phyloP scores from a whole-genome alignment of 2,113 vertebrate species.

The human (Homo sapiens) region GRCh38 chr3:32438501-32439000 shows the following conservation, averaged over 20 bases:
- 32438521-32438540: not conserved
- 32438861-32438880: not conserved
- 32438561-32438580: not conserved
- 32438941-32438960: not conserved
- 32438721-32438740: not conserved
- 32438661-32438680: not conserved
- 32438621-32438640: not conserved
- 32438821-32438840: not conserved
- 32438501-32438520: not conserved
- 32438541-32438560: not conserved
- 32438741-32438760: not conserved
- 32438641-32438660: not conserved
- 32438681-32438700: not conserved
- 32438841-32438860: not conserved
- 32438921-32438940: not conserved
- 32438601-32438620: not conserved
- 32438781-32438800: not conserved
- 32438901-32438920: slow-evolving; percentile 31
- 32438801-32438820: not conserved
- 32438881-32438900: not conserved
- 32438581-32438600: not conserved
- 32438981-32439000: not conserved
- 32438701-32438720: not conserved
- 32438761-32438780: not conserved
- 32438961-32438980: not conserved